Evolutionary conservation across 2,797 vertebrate species (phyloP).

Genomic region (Percopsis omiscomaycus): DNA sequence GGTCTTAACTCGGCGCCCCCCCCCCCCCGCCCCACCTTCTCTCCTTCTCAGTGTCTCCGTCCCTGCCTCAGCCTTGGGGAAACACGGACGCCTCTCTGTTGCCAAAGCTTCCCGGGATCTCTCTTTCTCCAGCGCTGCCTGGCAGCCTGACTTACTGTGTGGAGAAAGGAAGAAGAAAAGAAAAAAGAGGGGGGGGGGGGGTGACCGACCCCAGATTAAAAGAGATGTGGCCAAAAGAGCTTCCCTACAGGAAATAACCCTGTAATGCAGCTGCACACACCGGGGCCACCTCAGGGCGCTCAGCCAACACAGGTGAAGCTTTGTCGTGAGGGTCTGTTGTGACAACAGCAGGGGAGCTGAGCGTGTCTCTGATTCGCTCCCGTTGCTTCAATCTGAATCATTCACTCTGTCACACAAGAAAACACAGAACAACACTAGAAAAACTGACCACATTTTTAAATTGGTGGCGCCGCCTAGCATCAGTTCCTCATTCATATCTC

Average conservation of each 20-base stretch:
- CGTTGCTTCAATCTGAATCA: slow-evolving; percentile 12
- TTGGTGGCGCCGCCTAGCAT: too few species aligned
- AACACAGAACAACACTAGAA: too few species aligned
- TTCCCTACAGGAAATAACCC: slow-evolving; percentile 64
- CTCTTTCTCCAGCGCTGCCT: slow-evolving; percentile 48
- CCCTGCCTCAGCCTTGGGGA: slow-evolving; percentile 51
- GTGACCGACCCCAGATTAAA: background rate
- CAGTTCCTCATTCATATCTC: too few species aligned
- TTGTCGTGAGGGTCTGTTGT: background rate
- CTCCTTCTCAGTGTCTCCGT: slow-evolving; percentile 53
- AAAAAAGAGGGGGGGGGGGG: slow-evolving; percentile 31
- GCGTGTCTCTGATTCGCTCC: slow-evolving; percentile 50
- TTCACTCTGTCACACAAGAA: background rate
- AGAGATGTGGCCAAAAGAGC: slow-evolving; percentile 7
- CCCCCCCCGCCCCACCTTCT: slow-evolving; percentile 26
- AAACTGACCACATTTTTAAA: too few species aligned
- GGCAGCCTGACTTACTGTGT: slow-evolving; percentile 68
- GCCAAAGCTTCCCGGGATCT: background rate
- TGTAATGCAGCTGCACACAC: slow-evolving; percentile 55
- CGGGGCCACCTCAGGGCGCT: slow-evolving; percentile 57
- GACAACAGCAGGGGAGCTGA: slow-evolving; percentile 48
- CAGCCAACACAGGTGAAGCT: too few species aligned
- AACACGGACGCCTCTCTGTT: background rate
- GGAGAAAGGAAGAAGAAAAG: slow-evolving; percentile 63
- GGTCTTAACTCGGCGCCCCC: slow-evolving; percentile 64